These are phyloP conservation scores for Psophia crepitans DNA, from an alignment of 2,113 vertebrate genomes.

Conservation along the genomic window DNA sequence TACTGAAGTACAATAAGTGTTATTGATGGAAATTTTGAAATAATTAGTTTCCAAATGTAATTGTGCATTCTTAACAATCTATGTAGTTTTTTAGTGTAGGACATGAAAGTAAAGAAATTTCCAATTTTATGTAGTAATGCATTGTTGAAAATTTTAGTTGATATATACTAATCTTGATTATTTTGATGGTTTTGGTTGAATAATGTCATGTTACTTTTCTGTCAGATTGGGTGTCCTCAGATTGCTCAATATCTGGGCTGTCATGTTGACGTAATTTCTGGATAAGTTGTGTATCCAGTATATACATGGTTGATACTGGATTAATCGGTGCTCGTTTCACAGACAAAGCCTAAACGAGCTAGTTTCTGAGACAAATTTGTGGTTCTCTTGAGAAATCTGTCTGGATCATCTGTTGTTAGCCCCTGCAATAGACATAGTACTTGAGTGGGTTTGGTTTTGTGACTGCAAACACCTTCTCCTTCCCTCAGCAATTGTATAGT, in stretches of 20 bases:
- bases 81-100: background rate
- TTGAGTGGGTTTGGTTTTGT: background rate
- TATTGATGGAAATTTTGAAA: background rate
- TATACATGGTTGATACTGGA: background rate
- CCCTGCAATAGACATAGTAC: background rate
- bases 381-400: background rate
- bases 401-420: background rate
- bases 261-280: background rate
- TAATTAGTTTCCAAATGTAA: background rate
- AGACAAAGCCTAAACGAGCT: background rate
- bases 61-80: background rate
- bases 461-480: background rate
- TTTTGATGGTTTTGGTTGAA: background rate
- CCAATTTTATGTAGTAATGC: background rate
- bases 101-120: background rate
- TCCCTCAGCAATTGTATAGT: background rate
- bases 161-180: background rate
- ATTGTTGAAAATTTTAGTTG: background rate
- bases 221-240: background rate
- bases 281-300: background rate
- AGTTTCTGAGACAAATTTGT: background rate
- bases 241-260: background rate
- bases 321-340: background rate
- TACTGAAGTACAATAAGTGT: background rate
- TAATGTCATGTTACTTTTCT: background rate